Base-by-base conservation (phyloP, 1,140 invertebrate genomes). In the Drosophila yakuba region DNA sequence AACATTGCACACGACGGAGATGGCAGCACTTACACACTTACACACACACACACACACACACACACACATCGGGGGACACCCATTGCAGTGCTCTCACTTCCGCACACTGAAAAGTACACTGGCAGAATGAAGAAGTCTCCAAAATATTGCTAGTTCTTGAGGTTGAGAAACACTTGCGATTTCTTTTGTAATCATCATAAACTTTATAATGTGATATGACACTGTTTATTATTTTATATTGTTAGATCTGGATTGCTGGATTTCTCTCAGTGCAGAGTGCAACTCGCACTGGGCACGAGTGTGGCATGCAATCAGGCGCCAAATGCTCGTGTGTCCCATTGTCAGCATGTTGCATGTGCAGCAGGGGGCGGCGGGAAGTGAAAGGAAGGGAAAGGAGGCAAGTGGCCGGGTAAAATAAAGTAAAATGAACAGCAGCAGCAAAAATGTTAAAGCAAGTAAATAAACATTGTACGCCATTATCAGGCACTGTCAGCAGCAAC, bases 391-490 rank as follows among this genome's bases (percentile, higher is more conserved):
- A 8, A 10, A 8, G 28, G 28, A 32, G n/a, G 14, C 38, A n/a
- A 5, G 41, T n/a, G 5, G 41, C 7, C n/a, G 8, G 15, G 78
- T 41, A 85, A 67, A 80, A 71, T 78, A 74, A 78, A 78, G 82
- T 78, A 78, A 85, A 85, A 85, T 80, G 78, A 84, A 80, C 80
- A 85, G 64, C 80, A 76, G 36, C 43, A 73, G 52, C 74, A 72
- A 54, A 86, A 86, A 72, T 78, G 63, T 86, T 85, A 78, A 85
- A 82, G 82, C 83, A 82, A 86, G 71, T 88, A 86, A 86, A 86
- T 82, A 86, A 86, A 86, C 82, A 86, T 86, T 88, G 82, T 86
- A 61, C 71, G 83, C 83, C 74, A 86, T 86, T 86, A 86, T 86
- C 82, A 88, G 82, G 63, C 75, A 63, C 69, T 58, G 83, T 62